Evolutionary conservation across 2,113 vertebrate species (phyloP).

Genomic region (Mastomys natalensis): DNA sequence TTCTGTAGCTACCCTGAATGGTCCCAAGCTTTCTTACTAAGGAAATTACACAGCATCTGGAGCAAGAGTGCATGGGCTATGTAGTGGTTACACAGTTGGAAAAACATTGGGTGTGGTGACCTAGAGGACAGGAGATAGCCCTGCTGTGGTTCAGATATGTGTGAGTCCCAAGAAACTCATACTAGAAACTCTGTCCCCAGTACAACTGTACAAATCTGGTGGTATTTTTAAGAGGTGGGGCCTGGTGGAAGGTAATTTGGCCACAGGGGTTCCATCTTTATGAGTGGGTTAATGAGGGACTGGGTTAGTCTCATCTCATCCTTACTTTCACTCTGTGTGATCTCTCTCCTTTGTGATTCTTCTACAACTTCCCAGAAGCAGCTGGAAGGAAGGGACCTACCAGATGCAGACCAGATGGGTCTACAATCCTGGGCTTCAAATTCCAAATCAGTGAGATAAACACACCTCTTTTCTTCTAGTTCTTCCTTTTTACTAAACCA

Average conservation of each 20-base stretch:
- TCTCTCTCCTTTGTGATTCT: not conserved
- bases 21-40: not conserved
- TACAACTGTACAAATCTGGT: not conserved
- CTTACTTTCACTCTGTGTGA: not conserved
- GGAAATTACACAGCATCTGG: not conserved
- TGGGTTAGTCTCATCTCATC: not conserved
- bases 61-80: not conserved
- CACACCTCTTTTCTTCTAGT: not conserved
- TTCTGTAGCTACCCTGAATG: not conserved
- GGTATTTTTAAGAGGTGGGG: not conserved
- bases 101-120: not conserved
- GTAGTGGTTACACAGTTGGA: not conserved
- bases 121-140: not conserved
- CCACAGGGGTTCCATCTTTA: not conserved
- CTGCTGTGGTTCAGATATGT: not conserved
- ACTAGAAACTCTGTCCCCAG: not conserved
- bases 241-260: not conserved
- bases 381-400: not conserved
- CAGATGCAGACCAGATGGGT: not conserved
- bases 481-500: not conserved
- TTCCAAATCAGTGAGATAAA: not conserved
- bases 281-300: not conserved
- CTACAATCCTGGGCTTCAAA: not conserved
- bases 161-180: not conserved
- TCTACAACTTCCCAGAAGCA: not conserved